phyloP scores from a whole-genome alignment of 1,140 invertebrate genomes.

The Cotesia glomerata region DNA sequence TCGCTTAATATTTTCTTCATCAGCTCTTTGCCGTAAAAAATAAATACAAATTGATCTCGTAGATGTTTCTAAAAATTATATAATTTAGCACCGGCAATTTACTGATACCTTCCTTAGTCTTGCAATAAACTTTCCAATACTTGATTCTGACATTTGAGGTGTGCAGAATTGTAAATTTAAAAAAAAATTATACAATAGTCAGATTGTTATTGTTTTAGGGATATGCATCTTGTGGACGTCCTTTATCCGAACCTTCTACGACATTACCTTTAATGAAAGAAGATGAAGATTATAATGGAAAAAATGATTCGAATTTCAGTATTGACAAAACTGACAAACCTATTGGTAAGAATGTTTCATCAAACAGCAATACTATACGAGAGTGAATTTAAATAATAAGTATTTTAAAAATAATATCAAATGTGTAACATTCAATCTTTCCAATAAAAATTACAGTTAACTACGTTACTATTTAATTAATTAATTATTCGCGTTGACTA shows the following conservation, averaged over 20 bases:
- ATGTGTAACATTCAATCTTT: slow-evolving; percentile 5
- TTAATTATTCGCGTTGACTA: too few species aligned
- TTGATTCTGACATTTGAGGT: too few species aligned
- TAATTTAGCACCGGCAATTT: too few species aligned
- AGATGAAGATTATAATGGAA: slow-evolving; percentile 54
- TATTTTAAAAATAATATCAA: background rate
- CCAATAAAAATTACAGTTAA: background rate
- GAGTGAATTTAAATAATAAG: slow-evolving; percentile 6
- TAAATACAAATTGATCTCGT: too few species aligned
- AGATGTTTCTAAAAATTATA: too few species aligned
- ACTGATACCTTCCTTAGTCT: too few species aligned
- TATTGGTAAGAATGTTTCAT: slow-evolving; percentile 43
- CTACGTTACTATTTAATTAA: background rate
- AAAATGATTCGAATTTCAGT: slow-evolving; percentile 47
- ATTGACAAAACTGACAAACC: slow-evolving; percentile 46
- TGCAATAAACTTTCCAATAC: too few species aligned
- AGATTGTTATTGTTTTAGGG: slow-evolving; percentile 41
- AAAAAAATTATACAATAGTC: background rate
- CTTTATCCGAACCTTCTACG: slow-evolving; percentile 52
- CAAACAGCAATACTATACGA: slow-evolving; percentile 5
- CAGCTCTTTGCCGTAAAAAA: too few species aligned
- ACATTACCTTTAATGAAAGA: slow-evolving; percentile 68
- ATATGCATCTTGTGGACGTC: slow-evolving; percentile 50
- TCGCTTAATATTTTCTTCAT: too few species aligned
- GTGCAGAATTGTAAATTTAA: too few species aligned